phyloP scores from a whole-genome alignment of 2,113 vertebrate species.

The Aspidoscelis tigris region DNA sequence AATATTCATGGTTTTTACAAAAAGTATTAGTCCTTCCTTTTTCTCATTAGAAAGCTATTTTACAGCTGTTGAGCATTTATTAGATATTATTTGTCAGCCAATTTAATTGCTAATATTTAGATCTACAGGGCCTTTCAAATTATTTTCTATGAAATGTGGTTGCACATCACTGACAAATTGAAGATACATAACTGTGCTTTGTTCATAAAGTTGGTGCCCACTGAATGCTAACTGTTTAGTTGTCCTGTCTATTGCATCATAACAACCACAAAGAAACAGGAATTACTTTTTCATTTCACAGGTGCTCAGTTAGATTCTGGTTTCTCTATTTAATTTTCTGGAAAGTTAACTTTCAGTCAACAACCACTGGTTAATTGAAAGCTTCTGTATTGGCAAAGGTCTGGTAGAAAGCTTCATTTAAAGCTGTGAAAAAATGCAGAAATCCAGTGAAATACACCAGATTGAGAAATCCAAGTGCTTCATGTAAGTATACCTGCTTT shows the following conservation, averaged over 20 bases:
- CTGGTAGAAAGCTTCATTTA: neutral
- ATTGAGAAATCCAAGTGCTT: neutral
- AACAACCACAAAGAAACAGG: neutral
- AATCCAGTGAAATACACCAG: neutral
- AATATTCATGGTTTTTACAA: slow-evolving; percentile 24
- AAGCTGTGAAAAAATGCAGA: neutral
- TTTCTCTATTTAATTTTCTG: slow-evolving; percentile 15
- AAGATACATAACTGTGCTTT: neutral
- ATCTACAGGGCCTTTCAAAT: neutral
- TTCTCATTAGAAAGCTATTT: slow-evolving; percentile 31
- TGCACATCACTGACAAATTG: neutral
- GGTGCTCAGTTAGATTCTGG: neutral
- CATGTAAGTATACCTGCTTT: neutral
- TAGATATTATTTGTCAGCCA: slow-evolving; percentile 25
- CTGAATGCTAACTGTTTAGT: neutral
- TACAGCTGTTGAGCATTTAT: slow-evolving; percentile 33
- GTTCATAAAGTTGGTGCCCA: neutral
- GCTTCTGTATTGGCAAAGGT: neutral
- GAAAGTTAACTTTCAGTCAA: slow-evolving; percentile 1
- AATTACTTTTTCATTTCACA: neutral
- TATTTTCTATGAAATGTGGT: slow-evolving; percentile 8
- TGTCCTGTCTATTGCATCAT: too few relatives aligned
- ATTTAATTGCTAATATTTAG: neutral
- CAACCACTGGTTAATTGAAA: neutral
- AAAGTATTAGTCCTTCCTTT: slow-evolving; percentile 14